Conservation (phyloP, 1,140 invertebrate species). For the Nebria ingens region DNA sequence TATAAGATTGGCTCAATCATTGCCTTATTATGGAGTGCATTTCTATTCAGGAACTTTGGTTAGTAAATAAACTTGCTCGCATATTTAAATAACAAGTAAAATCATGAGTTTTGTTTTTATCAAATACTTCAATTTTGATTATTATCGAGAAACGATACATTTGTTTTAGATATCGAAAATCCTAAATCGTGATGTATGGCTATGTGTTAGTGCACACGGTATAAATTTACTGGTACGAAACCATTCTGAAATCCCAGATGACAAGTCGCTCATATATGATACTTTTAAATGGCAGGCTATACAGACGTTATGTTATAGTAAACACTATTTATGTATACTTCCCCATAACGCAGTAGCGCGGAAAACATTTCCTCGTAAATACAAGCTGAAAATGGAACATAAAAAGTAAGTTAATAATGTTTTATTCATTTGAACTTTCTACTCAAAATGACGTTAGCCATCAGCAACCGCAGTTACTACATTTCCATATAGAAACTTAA, state of each 20-base stretch:
- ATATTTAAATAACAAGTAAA: background rate
- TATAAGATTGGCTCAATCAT: slow-evolving; percentile 52
- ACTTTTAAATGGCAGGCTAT: slow-evolving; percentile 54
- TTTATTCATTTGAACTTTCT: no score
- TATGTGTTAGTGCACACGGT: slow-evolving; percentile 46
- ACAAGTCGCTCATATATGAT: slow-evolving; percentile 26
- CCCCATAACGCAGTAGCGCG: slow-evolving; percentile 43
- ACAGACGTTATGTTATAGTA: slow-evolving; percentile 63
- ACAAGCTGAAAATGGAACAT: slow-evolving; percentile 61
- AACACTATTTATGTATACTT: slow-evolving; percentile 55
- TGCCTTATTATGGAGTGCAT: slow-evolving; percentile 61
- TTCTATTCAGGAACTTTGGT: slow-evolving; percentile 58
- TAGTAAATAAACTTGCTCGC: slow-evolving; percentile 16
- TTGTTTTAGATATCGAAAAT: slow-evolving; percentile 33
- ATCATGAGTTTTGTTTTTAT: no score
- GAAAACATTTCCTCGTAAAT: slow-evolving; percentile 52
- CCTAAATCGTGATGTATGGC: slow-evolving; percentile 44
- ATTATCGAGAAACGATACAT: background rate
- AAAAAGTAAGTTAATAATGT: slow-evolving; percentile 51
- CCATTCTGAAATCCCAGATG: slow-evolving; percentile 21
- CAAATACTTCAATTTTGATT: background rate
- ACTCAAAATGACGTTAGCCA: no score
- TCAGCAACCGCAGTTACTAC: no score
- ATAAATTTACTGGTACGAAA: slow-evolving; percentile 44
- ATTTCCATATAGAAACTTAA: no score